Evolutionary conservation across 2,113 vertebrate species (phyloP).

Genomic region (Falcunculus frontatus): DNA sequence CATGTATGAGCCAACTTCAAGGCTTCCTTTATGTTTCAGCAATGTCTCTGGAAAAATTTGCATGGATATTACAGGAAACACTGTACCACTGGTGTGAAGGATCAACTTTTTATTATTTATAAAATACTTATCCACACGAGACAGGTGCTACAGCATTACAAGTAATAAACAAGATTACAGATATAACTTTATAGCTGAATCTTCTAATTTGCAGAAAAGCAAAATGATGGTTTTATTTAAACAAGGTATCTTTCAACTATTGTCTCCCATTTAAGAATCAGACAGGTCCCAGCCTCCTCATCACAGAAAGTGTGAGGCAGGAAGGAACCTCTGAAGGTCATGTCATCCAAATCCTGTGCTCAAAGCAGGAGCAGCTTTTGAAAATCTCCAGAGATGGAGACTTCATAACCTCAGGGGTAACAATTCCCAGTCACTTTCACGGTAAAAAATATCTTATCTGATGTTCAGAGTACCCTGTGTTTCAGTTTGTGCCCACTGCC

Average conservation of each 20-base stretch:
- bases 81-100: neutral
- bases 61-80: neutral
- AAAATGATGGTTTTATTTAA: neutral
- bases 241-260: neutral
- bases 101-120: neutral
- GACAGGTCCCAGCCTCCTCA: neutral
- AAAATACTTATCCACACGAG: rapidly evolving
- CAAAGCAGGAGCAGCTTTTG: neutral
- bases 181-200: neutral
- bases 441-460: neutral
- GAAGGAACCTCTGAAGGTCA: neutral
- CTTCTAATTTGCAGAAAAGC: neutral
- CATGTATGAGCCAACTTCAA: neutral
- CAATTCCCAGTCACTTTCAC: neutral
- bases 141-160: neutral
- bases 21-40: neutral
- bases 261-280: neutral
- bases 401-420: neutral
- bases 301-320: neutral
- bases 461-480: neutral
- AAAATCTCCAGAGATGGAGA: neutral
- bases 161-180: neutral
- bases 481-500: neutral
- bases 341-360: rapidly evolving
- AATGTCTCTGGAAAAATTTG: neutral